phyloP scores from a whole-genome alignment of 2,888 invertebrate genomes.

The Tuberolachnus salignus region DNA sequence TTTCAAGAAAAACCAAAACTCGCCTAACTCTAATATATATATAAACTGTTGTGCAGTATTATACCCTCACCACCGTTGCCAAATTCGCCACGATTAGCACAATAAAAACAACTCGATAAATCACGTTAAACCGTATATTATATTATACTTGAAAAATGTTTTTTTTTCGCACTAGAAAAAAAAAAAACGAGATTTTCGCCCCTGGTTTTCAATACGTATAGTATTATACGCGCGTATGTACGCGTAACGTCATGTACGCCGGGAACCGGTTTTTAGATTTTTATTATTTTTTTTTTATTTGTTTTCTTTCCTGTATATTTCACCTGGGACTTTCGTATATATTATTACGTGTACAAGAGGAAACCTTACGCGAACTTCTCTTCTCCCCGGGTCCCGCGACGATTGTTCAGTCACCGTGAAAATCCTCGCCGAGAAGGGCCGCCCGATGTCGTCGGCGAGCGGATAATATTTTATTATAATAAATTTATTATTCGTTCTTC shows the following conservation, averaged over 20 bases:
- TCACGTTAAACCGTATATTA: too few relatives aligned
- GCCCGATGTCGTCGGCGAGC: neutral
- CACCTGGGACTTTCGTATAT: constrained; percentile 25
- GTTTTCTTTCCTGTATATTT: neutral
- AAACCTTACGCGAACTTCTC: constrained; percentile 26
- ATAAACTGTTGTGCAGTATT: too few relatives aligned
- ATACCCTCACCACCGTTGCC: too few relatives aligned
- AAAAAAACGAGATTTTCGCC: neutral
- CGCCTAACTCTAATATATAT: too few relatives aligned
- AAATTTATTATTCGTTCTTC: neutral
- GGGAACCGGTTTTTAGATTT: constrained; percentile 38
- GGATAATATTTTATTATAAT: neutral
- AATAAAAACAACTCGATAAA: too few relatives aligned
- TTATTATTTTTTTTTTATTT: neutral
- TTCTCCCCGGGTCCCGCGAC: neutral
- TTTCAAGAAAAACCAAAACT: too few relatives aligned
- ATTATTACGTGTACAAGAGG: neutral
- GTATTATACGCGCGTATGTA: neutral
- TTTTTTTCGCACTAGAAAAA: too few relatives aligned
- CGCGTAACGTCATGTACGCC: neutral
- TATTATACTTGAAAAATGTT: too few relatives aligned
- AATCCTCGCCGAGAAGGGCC: constrained; percentile 21
- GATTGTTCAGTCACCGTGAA: constrained; percentile 14
- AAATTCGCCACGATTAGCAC: too few relatives aligned
- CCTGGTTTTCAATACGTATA: neutral